phyloP scores from a whole-genome alignment of 2,797 vertebrate species.

The Heterohyrax brucei region DNA sequence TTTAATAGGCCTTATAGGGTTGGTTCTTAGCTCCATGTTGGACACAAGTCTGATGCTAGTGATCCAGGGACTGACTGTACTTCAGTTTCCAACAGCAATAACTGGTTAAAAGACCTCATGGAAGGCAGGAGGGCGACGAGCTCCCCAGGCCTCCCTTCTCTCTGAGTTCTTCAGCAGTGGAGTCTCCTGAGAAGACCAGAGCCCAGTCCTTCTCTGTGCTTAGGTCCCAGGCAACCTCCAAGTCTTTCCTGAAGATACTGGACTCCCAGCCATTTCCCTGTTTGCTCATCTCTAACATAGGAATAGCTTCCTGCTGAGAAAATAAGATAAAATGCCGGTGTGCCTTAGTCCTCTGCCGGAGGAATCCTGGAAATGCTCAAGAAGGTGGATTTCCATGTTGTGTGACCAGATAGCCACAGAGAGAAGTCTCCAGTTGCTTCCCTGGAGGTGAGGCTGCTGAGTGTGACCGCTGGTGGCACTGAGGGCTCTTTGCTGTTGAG shows the following conservation, averaged over 20 bases:
- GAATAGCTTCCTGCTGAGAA: background rate
- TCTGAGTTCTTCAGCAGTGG: background rate
- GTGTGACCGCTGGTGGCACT: background rate
- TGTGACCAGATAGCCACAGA: too few relatives aligned
- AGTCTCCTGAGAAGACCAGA: background rate
- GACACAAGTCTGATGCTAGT: too few relatives aligned
- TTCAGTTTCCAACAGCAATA: slow-evolving; percentile 45
- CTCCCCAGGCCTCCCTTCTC: background rate
- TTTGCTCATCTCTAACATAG: background rate
- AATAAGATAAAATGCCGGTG: background rate
- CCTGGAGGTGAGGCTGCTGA: background rate
- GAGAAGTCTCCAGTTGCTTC: background rate
- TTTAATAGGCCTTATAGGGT: too few relatives aligned
- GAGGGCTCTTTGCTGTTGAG: background rate
- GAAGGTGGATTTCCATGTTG: background rate
- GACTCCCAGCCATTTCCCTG: too few relatives aligned
- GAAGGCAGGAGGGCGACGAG: background rate
- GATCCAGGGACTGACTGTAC: too few relatives aligned
- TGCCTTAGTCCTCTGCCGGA: background rate
- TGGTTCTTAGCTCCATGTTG: too few relatives aligned
- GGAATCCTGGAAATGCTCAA: background rate
- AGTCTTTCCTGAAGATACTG: background rate
- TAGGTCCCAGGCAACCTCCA: background rate
- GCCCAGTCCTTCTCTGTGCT: background rate
- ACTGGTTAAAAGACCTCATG: background rate